Base-by-base conservation (phyloP, 1,140 invertebrate genomes). In the Rhyacophila brunnea region DNA sequence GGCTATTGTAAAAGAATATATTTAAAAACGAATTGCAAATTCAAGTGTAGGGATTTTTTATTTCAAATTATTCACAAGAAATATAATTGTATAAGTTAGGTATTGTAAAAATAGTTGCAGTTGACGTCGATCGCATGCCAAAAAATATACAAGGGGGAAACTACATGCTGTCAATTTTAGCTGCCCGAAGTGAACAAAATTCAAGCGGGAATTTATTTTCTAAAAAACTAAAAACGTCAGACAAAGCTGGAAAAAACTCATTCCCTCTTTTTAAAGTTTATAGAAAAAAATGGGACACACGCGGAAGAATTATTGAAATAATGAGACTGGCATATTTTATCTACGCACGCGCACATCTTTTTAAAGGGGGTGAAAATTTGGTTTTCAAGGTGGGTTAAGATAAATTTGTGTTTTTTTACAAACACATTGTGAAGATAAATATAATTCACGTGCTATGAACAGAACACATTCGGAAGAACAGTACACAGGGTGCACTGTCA, bases 271-370 rank as follows among this genome's bases (percentile, higher is more conserved):
- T 59, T 45, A 59, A 51, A 52, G 28, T 52, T 59, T 38, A 45
- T 46, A 60, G 56, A 56, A 61, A 61, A 40, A 58, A 34, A 54
- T 35, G 51, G 18, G 34, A 44, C 58, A 43, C 51, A 40, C 48
- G 48, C 44, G 53, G 54, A 62, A 58, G 49, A 63, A 63, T 58
- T 54, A 58, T 52, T 54, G 48, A 58, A 53, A 60, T 60, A 64
- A 64, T 60, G 62, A 64, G 50, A 50, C 19, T 44, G 51, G 52
- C 52, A 58, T 64, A 60, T 57, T 60, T 60, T 60, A 60, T 60
- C 52, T 64, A 50, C 48, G 62, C 62, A 60, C 62, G 57, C 57
- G 62, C 46, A 50, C 49, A 54, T 58, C 56, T 58, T 63, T 48
- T 58, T 46, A 45, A 46, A 51, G 48, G 48, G 57, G 48, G 57